Percentiles rank a stretch among this genome's conserved stretches.
Conservation (phyloP, 2,797 vertebrate species). For the Urosaurus nigricauda region DNA sequence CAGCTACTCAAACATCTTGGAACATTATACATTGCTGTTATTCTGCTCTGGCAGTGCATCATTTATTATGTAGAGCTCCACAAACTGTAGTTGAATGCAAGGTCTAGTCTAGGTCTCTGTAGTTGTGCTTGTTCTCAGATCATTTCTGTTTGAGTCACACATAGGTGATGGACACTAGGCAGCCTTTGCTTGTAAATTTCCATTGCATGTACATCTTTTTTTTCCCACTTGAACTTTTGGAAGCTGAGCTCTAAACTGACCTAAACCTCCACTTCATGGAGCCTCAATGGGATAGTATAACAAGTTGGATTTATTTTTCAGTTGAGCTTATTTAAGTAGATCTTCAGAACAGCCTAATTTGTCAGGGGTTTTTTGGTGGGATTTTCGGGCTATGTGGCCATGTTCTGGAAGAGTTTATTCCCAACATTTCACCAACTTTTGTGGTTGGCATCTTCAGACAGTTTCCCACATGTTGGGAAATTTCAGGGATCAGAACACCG, state of each 20-base stretch:
- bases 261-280: background rate
- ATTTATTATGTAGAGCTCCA: background rate
- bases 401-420: too few species aligned
- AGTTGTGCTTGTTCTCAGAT: background rate
- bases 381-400: too few species aligned
- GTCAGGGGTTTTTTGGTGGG: too few species aligned
- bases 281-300: background rate
- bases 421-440: too few species aligned
- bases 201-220: background rate
- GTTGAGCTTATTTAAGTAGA: background rate
- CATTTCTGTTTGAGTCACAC: constrained; percentile 8
- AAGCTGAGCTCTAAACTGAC: too few species aligned
- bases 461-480: too few species aligned
- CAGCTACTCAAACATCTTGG: background rate
- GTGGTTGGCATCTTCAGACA: too few species aligned
- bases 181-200: background rate
- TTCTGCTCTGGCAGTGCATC: background rate
- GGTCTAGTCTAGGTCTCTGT: background rate
- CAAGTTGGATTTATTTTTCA: too few species aligned
- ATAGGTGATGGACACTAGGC: background rate
- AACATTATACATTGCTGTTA: background rate
- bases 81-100: constrained; percentile 16
- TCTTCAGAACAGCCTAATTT: background rate
- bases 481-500: too few species aligned
- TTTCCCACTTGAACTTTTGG: background rate